Conservation (phyloP, 1,140 invertebrate species). For the Papilio dardanus region DNA sequence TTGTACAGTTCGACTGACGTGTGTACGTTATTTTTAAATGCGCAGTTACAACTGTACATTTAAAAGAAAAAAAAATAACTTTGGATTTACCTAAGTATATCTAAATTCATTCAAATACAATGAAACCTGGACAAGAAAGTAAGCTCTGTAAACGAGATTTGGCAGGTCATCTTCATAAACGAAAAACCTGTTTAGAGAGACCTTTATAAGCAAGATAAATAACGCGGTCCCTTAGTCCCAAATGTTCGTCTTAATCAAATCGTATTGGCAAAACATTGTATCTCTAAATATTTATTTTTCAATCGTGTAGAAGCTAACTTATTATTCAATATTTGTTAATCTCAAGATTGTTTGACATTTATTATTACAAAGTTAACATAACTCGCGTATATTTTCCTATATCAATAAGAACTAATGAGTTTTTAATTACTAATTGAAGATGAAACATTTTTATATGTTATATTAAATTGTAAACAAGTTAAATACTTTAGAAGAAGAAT, state of each 20-base stretch:
- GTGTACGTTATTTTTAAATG: too few species aligned
- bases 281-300: background rate
- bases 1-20: too few species aligned
- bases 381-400: background rate
- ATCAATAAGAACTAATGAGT: background rate
- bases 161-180: too few species aligned
- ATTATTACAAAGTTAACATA: background rate
- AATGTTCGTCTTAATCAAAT: background rate
- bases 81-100: too few species aligned
- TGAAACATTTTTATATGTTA: background rate
- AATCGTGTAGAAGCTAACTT: background rate
- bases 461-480: background rate
- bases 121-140: too few species aligned
- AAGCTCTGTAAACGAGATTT: too few species aligned
- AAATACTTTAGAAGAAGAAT: background rate
- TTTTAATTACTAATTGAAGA: slow-evolving; percentile 12
- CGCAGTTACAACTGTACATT: too few species aligned
- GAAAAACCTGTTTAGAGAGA: too few species aligned
- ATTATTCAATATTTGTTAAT: slow-evolving; percentile 10
- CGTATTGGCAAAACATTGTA: background rate
- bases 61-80: too few species aligned
- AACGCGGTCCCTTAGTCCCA: too few species aligned
- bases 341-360: background rate
- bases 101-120: too few species aligned
- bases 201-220: too few species aligned